Conservation (phyloP, 2,888 invertebrate species). For the Drosophila anceps region DNA sequence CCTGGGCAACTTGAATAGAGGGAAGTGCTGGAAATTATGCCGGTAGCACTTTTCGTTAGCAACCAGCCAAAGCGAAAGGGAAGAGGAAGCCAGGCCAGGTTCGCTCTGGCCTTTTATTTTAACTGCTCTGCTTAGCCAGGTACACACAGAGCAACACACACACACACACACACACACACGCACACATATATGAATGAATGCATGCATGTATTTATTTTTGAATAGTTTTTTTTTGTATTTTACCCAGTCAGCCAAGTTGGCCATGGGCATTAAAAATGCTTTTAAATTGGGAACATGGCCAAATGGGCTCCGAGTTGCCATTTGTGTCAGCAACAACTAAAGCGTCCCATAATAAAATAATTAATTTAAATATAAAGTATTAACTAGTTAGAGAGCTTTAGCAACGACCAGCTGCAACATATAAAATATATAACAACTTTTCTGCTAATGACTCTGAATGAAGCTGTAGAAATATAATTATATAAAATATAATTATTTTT, state of each 20-base stretch:
- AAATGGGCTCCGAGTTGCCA: constrained; percentile 1
- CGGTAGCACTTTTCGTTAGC: constrained; percentile 64
- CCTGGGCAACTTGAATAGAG: constrained; percentile 67
- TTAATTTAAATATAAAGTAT: constrained; percentile 13
- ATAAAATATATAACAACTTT: too few species aligned
- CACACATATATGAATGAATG: constrained; percentile 15
- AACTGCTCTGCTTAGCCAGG: constrained; percentile 44
- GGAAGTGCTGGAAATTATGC: constrained; percentile 77
- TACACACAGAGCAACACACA: neutral
- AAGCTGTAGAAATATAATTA: neutral
- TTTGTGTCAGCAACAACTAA: constrained; percentile 11
- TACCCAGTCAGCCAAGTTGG: constrained; percentile 33
- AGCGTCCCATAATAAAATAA: constrained; percentile 16
- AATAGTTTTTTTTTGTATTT: constrained; percentile 26
- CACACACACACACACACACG: neutral
- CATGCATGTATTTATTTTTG: constrained; percentile 30
- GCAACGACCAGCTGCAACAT: neutral
- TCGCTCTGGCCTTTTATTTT: constrained; percentile 56
- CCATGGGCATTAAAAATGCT: constrained; percentile 39
- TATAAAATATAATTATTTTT: too few species aligned
- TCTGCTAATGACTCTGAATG: neutral
- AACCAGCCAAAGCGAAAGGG: constrained; percentile 23
- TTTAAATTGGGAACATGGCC: constrained; percentile 29
- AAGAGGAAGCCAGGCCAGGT: constrained; percentile 36
- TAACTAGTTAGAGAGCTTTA: neutral